These are phyloP conservation scores for Palaemon carinicauda DNA, from an alignment of 1,140 invertebrate species.

Conservation along the genomic window DNA sequence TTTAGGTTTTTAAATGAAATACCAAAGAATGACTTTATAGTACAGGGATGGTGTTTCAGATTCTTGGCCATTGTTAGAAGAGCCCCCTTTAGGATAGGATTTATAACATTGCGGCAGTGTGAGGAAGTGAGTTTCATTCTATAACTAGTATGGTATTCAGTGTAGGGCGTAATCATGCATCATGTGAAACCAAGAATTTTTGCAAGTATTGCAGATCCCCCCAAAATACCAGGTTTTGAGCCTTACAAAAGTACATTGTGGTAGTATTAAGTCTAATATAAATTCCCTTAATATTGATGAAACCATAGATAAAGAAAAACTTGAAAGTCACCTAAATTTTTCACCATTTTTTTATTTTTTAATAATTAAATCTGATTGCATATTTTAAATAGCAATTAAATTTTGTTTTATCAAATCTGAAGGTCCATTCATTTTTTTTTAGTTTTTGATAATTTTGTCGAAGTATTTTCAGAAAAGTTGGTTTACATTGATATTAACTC, in stretches of 20 bases:
- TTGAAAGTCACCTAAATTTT: too few relatives aligned
- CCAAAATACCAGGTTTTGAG: not conserved
- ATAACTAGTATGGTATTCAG: not conserved
- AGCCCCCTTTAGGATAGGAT: constrained; percentile 10
- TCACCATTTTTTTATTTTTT: too few relatives aligned
- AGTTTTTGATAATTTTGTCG: not conserved
- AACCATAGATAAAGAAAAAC: too few relatives aligned
- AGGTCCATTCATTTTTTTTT: not conserved
- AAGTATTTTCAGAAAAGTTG: not conserved
- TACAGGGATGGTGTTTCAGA: constrained; percentile 16
- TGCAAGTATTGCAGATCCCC: not conserved
- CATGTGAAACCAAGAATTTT: not conserved
- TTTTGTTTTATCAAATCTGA: too few relatives aligned
- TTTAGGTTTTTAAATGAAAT: not conserved
- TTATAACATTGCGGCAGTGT: constrained; percentile 3
- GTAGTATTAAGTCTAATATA: too few relatives aligned
- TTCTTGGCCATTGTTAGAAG: constrained; percentile 15
- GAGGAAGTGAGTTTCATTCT: not conserved
- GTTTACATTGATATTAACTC: not conserved
- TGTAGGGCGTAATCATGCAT: not conserved
- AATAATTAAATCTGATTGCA: too few relatives aligned
- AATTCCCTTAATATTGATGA: too few relatives aligned
- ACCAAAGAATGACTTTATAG: constrained; percentile 25
- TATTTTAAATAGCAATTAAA: too few relatives aligned
- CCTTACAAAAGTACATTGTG: too few relatives aligned